Evolutionary conservation across 64 coral and sea anemone genomes (phyloP).

Genomic region (Stichodactyla mertensii): DNA sequence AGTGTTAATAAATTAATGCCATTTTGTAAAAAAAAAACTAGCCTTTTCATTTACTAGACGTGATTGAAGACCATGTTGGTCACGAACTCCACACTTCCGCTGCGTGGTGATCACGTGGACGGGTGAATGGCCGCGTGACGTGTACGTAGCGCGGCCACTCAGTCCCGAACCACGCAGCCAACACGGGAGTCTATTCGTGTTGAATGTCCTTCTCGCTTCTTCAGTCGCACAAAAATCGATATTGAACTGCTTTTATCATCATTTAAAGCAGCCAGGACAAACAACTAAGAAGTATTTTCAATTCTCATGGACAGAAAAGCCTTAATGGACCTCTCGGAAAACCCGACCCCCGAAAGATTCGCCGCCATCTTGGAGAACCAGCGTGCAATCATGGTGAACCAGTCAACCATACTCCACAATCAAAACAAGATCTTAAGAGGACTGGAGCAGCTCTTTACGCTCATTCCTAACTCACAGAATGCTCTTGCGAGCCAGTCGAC

Average conservation of each 20-base stretch:
- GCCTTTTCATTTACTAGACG: not conserved
- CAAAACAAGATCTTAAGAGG: constrained; percentile 95
- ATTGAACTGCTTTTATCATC: not conserved
- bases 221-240: not conserved
- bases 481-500: constrained; percentile 32
- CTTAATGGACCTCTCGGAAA: constrained; percentile 41
- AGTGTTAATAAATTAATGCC: not conserved
- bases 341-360: constrained; percentile 73
- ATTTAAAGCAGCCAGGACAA: not conserved
- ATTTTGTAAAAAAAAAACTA: too few relatives aligned
- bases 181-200: constrained; percentile 26
- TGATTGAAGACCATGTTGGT: not conserved
- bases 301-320: constrained; percentile 8
- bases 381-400: constrained; percentile 96
- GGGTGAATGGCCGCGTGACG: constrained; percentile 28
- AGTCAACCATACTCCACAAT: constrained; percentile 91
- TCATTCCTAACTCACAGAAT: constrained; percentile 60
- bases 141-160: constrained; percentile 28
- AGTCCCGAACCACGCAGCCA: constrained; percentile 25
- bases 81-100: constrained; percentile 26
- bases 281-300: not conserved
- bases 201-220: not conserved
- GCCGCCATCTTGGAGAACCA: constrained; percentile 99
- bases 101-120: constrained; percentile 23
- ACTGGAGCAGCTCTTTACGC: constrained; percentile 69